Conservation (phyloP, 1,140 invertebrate species). For the Orchestia grillus region DNA sequence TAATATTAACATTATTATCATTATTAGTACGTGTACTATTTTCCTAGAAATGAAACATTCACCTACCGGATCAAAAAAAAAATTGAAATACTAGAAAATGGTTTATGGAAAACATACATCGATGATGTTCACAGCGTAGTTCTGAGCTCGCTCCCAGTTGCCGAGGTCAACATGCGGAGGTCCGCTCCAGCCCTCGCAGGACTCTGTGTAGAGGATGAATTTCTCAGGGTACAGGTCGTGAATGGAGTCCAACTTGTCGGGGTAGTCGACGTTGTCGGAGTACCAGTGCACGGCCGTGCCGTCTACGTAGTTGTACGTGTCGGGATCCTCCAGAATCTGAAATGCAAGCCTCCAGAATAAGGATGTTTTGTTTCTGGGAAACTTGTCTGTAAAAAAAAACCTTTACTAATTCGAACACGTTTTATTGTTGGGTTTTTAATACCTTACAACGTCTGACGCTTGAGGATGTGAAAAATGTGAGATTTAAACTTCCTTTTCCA, state of each 20-base stretch:
- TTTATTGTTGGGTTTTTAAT: too few relatives aligned
- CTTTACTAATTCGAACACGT: too few relatives aligned
- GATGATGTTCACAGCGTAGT: slow-evolving; percentile 64
- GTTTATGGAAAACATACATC: slow-evolving; percentile 68
- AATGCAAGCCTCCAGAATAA: neutral
- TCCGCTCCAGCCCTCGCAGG: slow-evolving; percentile 75
- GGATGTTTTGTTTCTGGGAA: neutral
- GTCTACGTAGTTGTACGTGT: slow-evolving; percentile 79
- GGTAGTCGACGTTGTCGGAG: slow-evolving; percentile 74
- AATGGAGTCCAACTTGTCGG: slow-evolving; percentile 74
- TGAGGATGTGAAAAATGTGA: too few relatives aligned
- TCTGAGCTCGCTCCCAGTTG: slow-evolving; percentile 80
- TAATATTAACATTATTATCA: too few relatives aligned
- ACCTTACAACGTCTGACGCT: too few relatives aligned
- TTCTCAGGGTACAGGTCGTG: slow-evolving; percentile 79
- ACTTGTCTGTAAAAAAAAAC: too few relatives aligned
- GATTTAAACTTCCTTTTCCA: too few relatives aligned
- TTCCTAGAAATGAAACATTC: too few relatives aligned
- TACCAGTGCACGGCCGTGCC: slow-evolving; percentile 89
- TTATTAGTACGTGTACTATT: too few relatives aligned
- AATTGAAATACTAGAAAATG: too few relatives aligned
- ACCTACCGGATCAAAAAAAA: too few relatives aligned
- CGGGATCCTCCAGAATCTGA: slow-evolving; percentile 71
- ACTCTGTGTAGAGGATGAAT: slow-evolving; percentile 83
- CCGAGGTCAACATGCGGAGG: slow-evolving; percentile 75